Percentiles rank a stretch among this genome's conserved stretches.
These are phyloP conservation scores for Meghimatium bilineatum DNA, from an alignment of 2,888 invertebrate genomes.

Conservation along the genomic window DNA sequence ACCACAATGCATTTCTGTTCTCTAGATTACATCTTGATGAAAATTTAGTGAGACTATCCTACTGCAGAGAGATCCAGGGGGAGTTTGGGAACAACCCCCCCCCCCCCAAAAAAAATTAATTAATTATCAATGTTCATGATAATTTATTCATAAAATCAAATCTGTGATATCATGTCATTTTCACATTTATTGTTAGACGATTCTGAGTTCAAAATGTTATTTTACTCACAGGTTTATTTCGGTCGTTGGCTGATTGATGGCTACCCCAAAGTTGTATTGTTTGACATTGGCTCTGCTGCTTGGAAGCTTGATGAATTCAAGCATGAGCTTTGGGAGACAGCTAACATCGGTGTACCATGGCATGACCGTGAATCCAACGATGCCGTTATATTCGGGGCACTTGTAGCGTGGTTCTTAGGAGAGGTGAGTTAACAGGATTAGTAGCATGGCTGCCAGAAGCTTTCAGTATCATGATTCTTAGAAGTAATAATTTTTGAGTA, in stretches of 20 bases:
- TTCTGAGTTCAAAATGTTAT: not conserved
- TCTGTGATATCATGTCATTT: no score
- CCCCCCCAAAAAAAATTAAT: no score
- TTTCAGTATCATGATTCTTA: no score
- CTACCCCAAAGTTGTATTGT: constrained; percentile 97
- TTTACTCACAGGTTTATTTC: constrained; percentile 85
- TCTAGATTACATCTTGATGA: no score
- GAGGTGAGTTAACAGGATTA: constrained; percentile 82
- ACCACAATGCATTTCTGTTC: no score
- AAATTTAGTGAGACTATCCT: no score
- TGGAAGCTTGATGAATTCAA: constrained; percentile 97
- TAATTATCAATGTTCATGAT: no score
- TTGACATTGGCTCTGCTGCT: constrained; percentile 96
- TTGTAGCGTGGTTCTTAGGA: constrained; percentile 93
- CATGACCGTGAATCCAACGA: constrained; percentile 97
- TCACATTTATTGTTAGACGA: not conserved
- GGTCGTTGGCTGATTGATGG: constrained; percentile 99
- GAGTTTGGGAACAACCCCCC: no score
- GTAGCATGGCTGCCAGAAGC: not conserved
- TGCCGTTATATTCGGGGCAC: constrained; percentile 95
- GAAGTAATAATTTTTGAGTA: no score
- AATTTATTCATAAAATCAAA: no score
- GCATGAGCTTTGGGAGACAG: constrained; percentile 91
- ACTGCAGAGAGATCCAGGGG: no score
- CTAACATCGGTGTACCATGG: constrained; percentile 93